phyloP scores from a whole-genome alignment of 2,888 invertebrate genomes.

The Venusia cambrica region DNA sequence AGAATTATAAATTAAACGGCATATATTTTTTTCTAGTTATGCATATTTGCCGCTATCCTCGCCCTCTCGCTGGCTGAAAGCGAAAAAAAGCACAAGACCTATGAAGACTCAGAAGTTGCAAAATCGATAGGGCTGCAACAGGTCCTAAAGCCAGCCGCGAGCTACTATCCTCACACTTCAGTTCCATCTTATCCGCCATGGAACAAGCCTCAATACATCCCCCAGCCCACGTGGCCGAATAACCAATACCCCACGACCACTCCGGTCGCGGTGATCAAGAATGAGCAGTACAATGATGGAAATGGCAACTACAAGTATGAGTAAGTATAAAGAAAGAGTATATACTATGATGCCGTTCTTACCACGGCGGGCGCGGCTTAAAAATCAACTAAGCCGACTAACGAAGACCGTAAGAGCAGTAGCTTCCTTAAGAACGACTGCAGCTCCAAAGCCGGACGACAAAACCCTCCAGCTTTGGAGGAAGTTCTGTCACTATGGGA shows the following conservation, averaged over 20 bases:
- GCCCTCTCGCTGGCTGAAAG: constrained; percentile 56
- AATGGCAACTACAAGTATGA: constrained; percentile 78
- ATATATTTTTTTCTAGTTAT: constrained; percentile 43
- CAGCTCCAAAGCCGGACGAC: too few species aligned
- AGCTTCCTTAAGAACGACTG: too few species aligned
- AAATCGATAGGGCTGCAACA: constrained; percentile 49
- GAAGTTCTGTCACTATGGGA: too few species aligned
- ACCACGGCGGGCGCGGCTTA: constrained; percentile 29
- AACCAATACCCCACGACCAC: constrained; percentile 38
- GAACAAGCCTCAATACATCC: constrained; percentile 31
- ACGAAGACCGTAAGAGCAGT: too few species aligned
- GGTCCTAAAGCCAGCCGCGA: constrained; percentile 41
- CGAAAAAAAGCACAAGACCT: constrained; percentile 34
- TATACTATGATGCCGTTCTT: constrained; percentile 15
- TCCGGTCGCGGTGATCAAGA: constrained; percentile 66
- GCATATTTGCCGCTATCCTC: constrained; percentile 50
- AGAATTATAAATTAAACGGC: background rate
- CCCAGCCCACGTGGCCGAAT: constrained; percentile 27
- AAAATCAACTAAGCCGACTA: too few species aligned
- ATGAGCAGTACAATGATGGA: constrained; percentile 63
- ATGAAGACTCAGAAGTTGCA: constrained; percentile 53
- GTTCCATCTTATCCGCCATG: constrained; percentile 40
- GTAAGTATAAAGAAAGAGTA: constrained; percentile 54
- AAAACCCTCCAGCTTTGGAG: too few species aligned
- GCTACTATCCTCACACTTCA: constrained; percentile 49